These are phyloP conservation scores for Pongo abelii DNA, from an alignment of 2,113 vertebrate species.

Conservation along the genomic window DNA sequence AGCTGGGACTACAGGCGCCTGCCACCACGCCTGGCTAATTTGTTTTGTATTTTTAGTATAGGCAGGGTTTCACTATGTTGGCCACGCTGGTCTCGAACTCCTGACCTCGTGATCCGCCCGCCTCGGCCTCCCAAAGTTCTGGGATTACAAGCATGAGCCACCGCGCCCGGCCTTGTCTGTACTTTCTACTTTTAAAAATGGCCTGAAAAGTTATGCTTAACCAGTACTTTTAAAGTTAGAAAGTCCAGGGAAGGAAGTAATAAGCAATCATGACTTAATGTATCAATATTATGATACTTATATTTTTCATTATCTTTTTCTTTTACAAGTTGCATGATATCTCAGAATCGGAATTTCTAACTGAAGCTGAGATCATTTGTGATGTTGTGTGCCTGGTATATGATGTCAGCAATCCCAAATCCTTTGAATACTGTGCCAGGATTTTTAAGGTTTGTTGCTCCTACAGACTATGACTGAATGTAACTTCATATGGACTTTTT, in stretches of 20 bases:
- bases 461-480: constrained; percentile 31
- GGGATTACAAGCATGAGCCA: too few relatives aligned
- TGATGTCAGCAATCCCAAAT: constrained; percentile 93
- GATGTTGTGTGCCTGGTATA: constrained; percentile 97
- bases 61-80: too few relatives aligned
- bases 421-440: constrained; percentile 97
- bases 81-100: too few relatives aligned
- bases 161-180: neutral
- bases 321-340: constrained; percentile 93
- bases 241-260: neutral
- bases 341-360: constrained; percentile 93
- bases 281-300: constrained; percentile 1
- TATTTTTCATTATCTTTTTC: constrained; percentile 35
- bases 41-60: too few relatives aligned
- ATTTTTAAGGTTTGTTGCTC: constrained; percentile 94
- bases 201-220: constrained; percentile 13
- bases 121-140: too few relatives aligned
- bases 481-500: constrained; percentile 40
- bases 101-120: too few relatives aligned
- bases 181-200: constrained; percentile 11
- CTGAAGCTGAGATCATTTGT: constrained; percentile 91
- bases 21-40: too few relatives aligned
- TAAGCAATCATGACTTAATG: neutral
- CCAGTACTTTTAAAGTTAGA: neutral
- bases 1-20: too few relatives aligned